phyloP scores from a whole-genome alignment of 2,113 vertebrate genomes.

The Microcebus griseorufus region DNA sequence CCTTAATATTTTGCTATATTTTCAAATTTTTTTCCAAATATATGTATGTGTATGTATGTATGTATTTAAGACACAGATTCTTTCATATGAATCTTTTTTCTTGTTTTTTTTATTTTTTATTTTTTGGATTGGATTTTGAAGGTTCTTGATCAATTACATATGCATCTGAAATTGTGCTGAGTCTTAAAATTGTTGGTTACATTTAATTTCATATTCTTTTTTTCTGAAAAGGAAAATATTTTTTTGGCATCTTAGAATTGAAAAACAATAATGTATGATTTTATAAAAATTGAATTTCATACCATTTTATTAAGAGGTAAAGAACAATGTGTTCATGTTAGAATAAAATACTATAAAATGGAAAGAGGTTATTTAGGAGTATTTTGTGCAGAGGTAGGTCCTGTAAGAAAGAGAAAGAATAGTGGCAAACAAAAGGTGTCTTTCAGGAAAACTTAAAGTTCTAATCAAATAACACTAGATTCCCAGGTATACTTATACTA shows the following conservation, averaged over 20 bases:
- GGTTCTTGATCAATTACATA: neutral
- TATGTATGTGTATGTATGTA: neutral
- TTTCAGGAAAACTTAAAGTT: neutral
- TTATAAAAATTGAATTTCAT: slow-evolving; percentile 37
- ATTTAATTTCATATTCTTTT: neutral
- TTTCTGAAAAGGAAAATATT: neutral
- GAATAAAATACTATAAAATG: neutral
- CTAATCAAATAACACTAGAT: slow-evolving; percentile 30
- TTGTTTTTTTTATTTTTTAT: too few relatives aligned
- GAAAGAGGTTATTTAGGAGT: neutral
- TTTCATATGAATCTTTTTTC: neutral
- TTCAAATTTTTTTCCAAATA: neutral
- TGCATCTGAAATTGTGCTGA: neutral
- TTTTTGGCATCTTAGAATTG: neutral
- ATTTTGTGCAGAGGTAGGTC: neutral
- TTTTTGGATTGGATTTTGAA: too few relatives aligned
- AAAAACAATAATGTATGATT: neutral
- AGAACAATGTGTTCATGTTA: neutral
- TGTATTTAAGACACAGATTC: neutral
- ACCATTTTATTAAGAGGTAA: slow-evolving; percentile 17
- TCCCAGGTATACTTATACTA: neutral
- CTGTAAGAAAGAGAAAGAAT: neutral
- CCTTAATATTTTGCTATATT: slow-evolving; percentile 8
- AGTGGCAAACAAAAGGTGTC: neutral
- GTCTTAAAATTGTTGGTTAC: neutral